These are phyloP conservation scores for Triplophysa bombifrons DNA, from an alignment of 2,797 vertebrate genomes.

Conservation along the genomic window DNA sequence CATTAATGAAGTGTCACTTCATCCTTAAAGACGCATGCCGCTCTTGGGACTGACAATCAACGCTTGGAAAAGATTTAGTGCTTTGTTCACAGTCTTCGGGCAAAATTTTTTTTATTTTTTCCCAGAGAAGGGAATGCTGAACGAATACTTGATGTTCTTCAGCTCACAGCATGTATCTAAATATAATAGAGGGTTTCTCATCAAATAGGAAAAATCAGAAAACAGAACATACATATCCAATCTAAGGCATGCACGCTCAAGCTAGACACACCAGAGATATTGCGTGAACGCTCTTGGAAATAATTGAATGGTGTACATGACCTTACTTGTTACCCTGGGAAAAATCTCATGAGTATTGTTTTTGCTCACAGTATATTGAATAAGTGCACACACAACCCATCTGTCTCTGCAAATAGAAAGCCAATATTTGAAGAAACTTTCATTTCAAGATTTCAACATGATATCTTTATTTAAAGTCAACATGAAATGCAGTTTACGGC, in stretches of 20 bases:
- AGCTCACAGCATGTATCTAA: neutral
- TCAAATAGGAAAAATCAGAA: neutral
- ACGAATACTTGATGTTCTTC: neutral
- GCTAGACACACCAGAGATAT: constrained; percentile 7
- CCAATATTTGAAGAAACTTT: constrained; percentile 40
- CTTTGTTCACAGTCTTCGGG: neutral
- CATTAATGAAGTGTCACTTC: constrained; percentile 11
- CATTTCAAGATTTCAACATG: constrained; percentile 15
- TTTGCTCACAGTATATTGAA: constrained; percentile 26
- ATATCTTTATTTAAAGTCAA: neutral
- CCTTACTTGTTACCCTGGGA: constrained; percentile 33
- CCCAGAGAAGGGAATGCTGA: neutral
- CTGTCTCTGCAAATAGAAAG: constrained; percentile 32
- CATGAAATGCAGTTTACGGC: neutral
- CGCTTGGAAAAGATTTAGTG: neutral
- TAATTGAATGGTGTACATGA: constrained; percentile 23
- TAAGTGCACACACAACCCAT: constrained; percentile 39
- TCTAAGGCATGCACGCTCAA: neutral
- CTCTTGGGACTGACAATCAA: neutral
- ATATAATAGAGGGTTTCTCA: neutral
- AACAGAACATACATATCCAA: neutral
- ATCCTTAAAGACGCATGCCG: constrained; percentile 3
- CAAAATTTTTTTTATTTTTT: neutral
- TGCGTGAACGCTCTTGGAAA: constrained; percentile 26
- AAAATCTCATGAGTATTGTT: constrained; percentile 19